Base-by-base conservation (phyloP, 2,888 invertebrate species). In the Phengaris alcon region DNA sequence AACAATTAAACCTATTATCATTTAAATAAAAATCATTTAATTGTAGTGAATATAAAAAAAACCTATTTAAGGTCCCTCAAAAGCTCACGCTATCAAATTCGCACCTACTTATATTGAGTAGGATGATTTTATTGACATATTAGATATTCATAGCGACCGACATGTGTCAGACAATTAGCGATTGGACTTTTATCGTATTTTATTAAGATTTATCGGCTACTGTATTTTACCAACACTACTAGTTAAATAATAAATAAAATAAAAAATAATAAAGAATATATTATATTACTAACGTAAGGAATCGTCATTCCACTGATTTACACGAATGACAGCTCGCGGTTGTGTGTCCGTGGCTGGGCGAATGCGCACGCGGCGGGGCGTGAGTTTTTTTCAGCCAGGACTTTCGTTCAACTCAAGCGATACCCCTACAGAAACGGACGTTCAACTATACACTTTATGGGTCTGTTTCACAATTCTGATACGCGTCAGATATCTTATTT, bases 151-250 rank as follows among this genome's bases (percentile, higher is more conserved):
- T 64, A 64, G 64, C 35, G 35, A 64, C 12, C 64, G 12, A 64
- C 35, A 64, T 35, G 64, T 64, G 64, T 64, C 64, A 64, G 35
- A 44, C 44, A 64, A 64, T 64, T 64, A 64, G 44, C 35, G 5
- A 64, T 64, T 13, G 35, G 64, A 64, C 59, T 64, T 64, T 64
- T 64, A 64, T 64, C 12, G 64, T 64, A 12, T 64, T 64, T 64
- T 64, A 64, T 35, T 35, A 35, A 64, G 35, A 64, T 64, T 64
- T 64, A 64, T 64, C 35, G 10, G 6, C 10, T 35, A 6, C 48
- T 48, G 8, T 7, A 22, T 22, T 22, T 22, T 22, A 22, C 22
- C 22, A 22, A 22, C 22, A 22, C 22, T 22, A 22, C 0, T 22
- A 22, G 22, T n/a, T n/a, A n/a, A n/a, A n/a, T n/a, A n/a, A n/a